These are phyloP conservation scores for Platysteira castanea DNA, from an alignment of 2,113 vertebrate species.

Conservation along the genomic window DNA sequence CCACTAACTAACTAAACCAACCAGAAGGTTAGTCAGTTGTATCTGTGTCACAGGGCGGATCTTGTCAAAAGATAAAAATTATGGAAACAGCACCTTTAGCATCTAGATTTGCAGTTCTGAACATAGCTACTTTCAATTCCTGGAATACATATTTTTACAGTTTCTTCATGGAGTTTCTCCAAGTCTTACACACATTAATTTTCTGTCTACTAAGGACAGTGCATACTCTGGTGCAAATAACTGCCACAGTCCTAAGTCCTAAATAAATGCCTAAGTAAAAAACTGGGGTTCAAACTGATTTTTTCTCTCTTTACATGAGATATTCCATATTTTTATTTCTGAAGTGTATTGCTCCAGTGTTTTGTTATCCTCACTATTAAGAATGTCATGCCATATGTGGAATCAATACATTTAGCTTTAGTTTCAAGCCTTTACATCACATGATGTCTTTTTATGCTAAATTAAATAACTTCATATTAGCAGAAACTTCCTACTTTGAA, in stretches of 20 bases:
- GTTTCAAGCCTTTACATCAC: neutral
- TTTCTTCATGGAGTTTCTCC: neutral
- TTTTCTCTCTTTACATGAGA: neutral
- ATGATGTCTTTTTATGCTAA: neutral
- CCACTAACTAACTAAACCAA: neutral
- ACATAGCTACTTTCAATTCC: neutral
- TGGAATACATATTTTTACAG: neutral
- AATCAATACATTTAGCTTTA: neutral
- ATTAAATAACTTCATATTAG: neutral
- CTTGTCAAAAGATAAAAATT: neutral
- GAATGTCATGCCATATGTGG: neutral
- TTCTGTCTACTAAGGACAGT: neutral
- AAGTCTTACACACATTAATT: neutral
- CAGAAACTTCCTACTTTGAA: neutral
- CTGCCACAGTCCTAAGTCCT: neutral
- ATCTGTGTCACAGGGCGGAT: neutral
- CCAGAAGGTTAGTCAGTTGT: neutral
- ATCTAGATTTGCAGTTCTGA: neutral
- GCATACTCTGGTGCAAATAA: neutral
- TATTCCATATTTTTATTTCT: neutral
- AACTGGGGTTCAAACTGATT: neutral
- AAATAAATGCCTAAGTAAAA: neutral
- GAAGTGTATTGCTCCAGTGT: neutral
- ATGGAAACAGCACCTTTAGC: neutral
- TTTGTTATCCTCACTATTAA: neutral